phyloP scores from a whole-genome alignment of 1,140 invertebrate genomes.

The Asbolus verrucosus region DNA sequence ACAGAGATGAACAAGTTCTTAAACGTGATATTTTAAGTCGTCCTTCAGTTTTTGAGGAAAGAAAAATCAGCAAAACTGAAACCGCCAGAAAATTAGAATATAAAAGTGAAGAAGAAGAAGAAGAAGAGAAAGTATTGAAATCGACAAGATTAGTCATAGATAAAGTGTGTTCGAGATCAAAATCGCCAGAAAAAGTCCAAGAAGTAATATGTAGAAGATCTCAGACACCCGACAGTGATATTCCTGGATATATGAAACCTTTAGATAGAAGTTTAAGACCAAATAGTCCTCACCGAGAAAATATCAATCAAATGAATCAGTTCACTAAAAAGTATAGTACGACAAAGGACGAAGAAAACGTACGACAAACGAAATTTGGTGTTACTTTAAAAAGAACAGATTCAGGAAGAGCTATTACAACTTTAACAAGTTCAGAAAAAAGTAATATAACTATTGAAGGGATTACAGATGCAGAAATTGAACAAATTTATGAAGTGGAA shows the following conservation, averaged over 20 bases:
- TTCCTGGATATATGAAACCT: slow-evolving; percentile 63
- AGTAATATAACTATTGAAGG: slow-evolving; percentile 59
- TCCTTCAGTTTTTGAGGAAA: slow-evolving; percentile 65
- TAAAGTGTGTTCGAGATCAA: slow-evolving; percentile 31
- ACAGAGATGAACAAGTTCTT: slow-evolving; percentile 60
- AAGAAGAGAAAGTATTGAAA: slow-evolving; percentile 46
- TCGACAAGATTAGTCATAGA: slow-evolving; percentile 48
- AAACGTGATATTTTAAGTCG: slow-evolving; percentile 66
- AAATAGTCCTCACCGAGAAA: slow-evolving; percentile 58
- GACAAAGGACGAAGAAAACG: slow-evolving; percentile 47
- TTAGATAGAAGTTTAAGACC: slow-evolving; percentile 59
- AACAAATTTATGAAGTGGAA: slow-evolving; percentile 77
- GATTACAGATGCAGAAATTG: slow-evolving; percentile 69
- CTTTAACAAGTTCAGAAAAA: slow-evolving; percentile 56
- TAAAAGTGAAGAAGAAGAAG: slow-evolving; percentile 37
- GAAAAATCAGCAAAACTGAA: slow-evolving; percentile 41
- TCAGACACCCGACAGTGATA: slow-evolving; percentile 51
- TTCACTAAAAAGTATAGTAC: slow-evolving; percentile 1
- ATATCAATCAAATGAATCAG: slow-evolving; percentile 32
- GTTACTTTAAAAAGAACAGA: slow-evolving; percentile 71
- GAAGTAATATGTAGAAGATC: slow-evolving; percentile 24
- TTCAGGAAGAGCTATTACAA: slow-evolving; percentile 64
- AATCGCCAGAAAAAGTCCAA: slow-evolving; percentile 20
- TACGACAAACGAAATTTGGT: slow-evolving; percentile 72
- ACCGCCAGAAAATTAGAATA: slow-evolving; percentile 5